Evolutionary conservation across 2,797 vertebrate species (phyloP).

Genomic region (Myotis vivesi): DNA sequence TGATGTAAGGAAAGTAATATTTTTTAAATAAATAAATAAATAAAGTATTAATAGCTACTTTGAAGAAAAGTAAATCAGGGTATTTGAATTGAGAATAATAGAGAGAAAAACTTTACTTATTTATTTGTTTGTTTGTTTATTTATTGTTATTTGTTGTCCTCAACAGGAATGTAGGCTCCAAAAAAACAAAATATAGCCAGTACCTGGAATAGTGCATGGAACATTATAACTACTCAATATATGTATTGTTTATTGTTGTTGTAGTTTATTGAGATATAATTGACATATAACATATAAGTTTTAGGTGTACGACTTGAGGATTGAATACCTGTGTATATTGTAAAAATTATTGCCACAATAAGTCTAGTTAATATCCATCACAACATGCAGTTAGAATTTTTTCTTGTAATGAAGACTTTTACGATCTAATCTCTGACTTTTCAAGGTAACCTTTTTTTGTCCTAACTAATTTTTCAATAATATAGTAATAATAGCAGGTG

Average conservation of each 20-base stretch:
- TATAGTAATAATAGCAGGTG: background rate
- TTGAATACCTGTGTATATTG: background rate
- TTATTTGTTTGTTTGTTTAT: background rate
- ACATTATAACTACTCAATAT: background rate
- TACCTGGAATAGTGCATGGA: background rate
- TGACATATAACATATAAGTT: background rate
- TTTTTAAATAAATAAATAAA: background rate
- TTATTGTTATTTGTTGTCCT: background rate
- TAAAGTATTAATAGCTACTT: background rate
- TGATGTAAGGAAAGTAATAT: slow-evolving; percentile 30
- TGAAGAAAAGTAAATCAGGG: too few species aligned
- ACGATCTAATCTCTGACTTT: background rate
- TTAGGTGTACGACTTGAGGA: background rate
- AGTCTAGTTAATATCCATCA: background rate
- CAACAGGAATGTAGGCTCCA: background rate
- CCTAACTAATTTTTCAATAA: background rate
- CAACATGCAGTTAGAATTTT: background rate
- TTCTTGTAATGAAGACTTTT: background rate
- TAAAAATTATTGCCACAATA: background rate
- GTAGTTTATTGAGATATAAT: background rate
- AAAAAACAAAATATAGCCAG: background rate
- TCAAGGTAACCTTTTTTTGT: background rate
- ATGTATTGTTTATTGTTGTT: background rate
- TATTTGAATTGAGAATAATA: too few species aligned
- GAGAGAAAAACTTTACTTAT: background rate